These are phyloP conservation scores for Phylloscopus trochiloides DNA, from an alignment of 2,113 vertebrate species.

Conservation along the genomic window DNA sequence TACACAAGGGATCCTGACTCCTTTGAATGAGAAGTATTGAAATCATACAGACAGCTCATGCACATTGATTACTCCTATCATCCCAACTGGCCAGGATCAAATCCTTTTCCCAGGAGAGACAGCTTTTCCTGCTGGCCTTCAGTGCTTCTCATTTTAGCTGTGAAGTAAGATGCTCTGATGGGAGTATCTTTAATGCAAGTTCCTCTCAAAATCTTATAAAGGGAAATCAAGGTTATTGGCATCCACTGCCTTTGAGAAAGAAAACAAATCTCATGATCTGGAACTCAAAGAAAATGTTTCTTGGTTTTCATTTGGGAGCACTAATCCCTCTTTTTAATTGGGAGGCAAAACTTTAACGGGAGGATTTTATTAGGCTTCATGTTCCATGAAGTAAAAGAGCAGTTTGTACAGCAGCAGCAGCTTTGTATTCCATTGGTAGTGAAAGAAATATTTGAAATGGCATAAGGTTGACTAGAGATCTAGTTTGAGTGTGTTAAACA, in stretches of 20 bases:
- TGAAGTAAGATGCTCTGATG: neutral
- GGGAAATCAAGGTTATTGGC: neutral
- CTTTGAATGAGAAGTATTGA: neutral
- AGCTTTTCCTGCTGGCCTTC: neutral
- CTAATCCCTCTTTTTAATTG: neutral
- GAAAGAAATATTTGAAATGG: neutral
- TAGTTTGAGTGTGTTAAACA: neutral
- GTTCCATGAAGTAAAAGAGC: neutral
- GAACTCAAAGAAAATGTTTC: neutral
- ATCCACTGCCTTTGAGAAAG: neutral
- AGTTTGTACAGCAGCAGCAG: neutral
- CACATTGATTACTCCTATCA: neutral
- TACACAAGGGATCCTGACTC: neutral
- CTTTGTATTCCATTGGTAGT: neutral
- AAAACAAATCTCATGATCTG: neutral
- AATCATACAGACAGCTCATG: neutral
- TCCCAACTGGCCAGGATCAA: neutral
- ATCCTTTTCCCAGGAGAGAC: neutral
- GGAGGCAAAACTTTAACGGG: neutral
- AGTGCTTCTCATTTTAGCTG: neutral
- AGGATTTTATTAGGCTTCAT: neutral
- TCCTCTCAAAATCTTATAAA: neutral
- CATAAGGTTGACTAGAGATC: neutral
- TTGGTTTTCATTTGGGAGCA: neutral
- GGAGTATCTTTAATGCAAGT: neutral